Base-by-base conservation (phyloP, 2,797 vertebrate genomes). In the Acanthopagrus latus region DNA sequence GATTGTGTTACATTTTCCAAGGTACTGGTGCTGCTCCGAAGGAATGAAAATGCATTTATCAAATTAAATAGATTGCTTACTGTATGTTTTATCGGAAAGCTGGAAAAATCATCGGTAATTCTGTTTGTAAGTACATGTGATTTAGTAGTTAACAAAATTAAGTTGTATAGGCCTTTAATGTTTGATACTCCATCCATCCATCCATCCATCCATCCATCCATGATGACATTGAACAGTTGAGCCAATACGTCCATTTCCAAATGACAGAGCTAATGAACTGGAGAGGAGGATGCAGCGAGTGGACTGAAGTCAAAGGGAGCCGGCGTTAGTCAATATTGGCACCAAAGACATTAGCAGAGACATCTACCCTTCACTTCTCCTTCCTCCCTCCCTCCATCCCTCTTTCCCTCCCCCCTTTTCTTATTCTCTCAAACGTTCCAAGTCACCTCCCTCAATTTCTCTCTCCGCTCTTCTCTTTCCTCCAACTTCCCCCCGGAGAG, bases 331-430 rank as follows among this genome's bases (percentile, higher is more conserved):
- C 81, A 84, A 82, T 85, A 89, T 38, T 54, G 54, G 52, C 74
- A 82, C 64, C 59, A 11, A 70, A 82, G 79, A 81, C 87, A 83
- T 87, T 63, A 86, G 84, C 64, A 65, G 77, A 87, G 71, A 89
- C 80, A 66, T 87, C 87, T 84, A 80, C 78, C 87, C 88, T 90
- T 87, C 83, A 83, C 57, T 75, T 87, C 70, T 71, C 77, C 85
- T 84, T 77, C 38, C 55, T 1, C 64, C 50, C 65, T 33, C 44
- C 43, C 48, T 52, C 50, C 44, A 58, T 48, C 46, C 14, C 63
- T 29, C 47, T n/a, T n/a, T n/a, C n/a, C n/a, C n/a, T n/a, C n/a
- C n/a, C 55, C 47, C 23, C 18, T 66, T 74, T 51, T 50, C 70
- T 76, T 81, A 64, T 76, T 81, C 69, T 64, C 51, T 74, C 52